Percentiles rank a stretch among this genome's conserved stretches.
These are phyloP conservation scores for Drosophila sechellia DNA, from an alignment of 1,140 invertebrate genomes.

Conservation along the genomic window DNA sequence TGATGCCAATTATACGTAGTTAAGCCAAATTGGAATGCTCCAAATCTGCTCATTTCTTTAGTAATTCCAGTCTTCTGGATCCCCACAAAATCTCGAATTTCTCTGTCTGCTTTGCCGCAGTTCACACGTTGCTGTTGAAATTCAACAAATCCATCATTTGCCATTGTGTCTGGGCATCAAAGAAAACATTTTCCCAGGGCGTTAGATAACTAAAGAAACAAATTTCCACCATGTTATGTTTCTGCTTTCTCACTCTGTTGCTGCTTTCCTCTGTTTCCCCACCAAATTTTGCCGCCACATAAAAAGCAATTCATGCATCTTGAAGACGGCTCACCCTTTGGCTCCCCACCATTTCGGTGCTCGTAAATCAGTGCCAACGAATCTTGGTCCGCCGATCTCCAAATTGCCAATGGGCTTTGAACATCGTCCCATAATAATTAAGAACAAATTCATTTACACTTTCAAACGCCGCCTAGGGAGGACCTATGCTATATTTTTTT, in stretches of 20 bases:
- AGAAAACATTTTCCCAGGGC: conserved; percentile 76
- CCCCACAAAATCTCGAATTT: conserved; percentile 34
- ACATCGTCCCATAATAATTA: conserved; percentile 69
- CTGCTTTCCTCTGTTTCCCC: conserved; percentile 11
- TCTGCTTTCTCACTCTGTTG: conserved; percentile 1
- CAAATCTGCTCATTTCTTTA: conserved; percentile 16
- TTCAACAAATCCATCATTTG: conserved; percentile 48
- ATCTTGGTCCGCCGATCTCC: conserved; percentile 42
- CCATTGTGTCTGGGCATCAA: conserved; percentile 56
- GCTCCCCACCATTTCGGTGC: conserved; percentile 39
- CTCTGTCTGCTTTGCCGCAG: conserved; percentile 14
- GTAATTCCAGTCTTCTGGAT: conserved; percentile 11
- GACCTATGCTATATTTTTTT: conserved; percentile 1
- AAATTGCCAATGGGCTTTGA: conserved; percentile 60
- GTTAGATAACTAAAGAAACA: conserved; percentile 50
- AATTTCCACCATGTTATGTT: conserved; percentile 54
- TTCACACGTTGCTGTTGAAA: conserved; percentile 51
- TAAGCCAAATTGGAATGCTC: conserved; percentile 29
- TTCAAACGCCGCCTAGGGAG: conserved; percentile 51
- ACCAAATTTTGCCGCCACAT: conserved; percentile 71
- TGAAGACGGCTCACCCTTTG: conserved; percentile 52
- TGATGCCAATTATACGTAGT: conserved; percentile 47
- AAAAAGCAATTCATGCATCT: conserved; percentile 71
- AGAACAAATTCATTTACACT: conserved; percentile 83
- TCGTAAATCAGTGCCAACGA: conserved; percentile 73